Base-by-base conservation (phyloP, 2,113 vertebrate species). In the Meriones unguiculatus region DNA sequence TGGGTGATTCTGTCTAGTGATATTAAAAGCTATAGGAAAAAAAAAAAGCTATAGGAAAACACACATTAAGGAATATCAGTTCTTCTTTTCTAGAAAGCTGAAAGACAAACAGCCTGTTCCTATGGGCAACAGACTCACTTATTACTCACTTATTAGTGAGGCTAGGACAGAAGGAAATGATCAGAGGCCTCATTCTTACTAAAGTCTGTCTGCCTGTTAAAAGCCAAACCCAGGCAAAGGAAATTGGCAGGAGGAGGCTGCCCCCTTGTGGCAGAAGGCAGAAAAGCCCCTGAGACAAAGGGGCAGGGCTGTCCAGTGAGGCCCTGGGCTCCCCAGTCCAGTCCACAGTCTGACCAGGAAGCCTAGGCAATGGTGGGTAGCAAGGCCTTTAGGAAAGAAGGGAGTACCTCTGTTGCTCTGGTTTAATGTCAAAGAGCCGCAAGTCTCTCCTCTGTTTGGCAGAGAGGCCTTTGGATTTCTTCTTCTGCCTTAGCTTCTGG, bases 371-470 rank as follows among this genome's bases (percentile, higher is more conserved):
- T n/a, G 1, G 5, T 1, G 32, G 24, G 7, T 0, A 65, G 62
- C 24, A 70, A 59, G 65, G 28, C 5, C 38, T 28, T 64, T 62
- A 70, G 52, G 15, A 64, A 25, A 72, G 92, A 8, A 0, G 14
- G 1, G 59, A 77, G 62, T 62, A 99, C 99, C 98, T 99, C 91
- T 99, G 99, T 67, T 99, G 98, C 73, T 99, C 98, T 0, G 99
- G 98, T 28, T 99, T 98, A 28, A 99, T 99, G 65, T 99, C 98
- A 89, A 99, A 99, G n/a, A 99, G 98, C 8, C 86, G 98, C 98
- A 99, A 96, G 67, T 98, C 98, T 84, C 99, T 96, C 90, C 98
- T 98, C 86, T 99, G 98, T 94, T 97, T 98, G 81, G 99, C 98
- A 5, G 98, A 99, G 3, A 99, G 98, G 2, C 99, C 98, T 96